Percentiles rank a stretch among this genome's conserved stretches.
Conservation (phyloP, 2,888 invertebrate genomes). For the Eudemis profundana region DNA sequence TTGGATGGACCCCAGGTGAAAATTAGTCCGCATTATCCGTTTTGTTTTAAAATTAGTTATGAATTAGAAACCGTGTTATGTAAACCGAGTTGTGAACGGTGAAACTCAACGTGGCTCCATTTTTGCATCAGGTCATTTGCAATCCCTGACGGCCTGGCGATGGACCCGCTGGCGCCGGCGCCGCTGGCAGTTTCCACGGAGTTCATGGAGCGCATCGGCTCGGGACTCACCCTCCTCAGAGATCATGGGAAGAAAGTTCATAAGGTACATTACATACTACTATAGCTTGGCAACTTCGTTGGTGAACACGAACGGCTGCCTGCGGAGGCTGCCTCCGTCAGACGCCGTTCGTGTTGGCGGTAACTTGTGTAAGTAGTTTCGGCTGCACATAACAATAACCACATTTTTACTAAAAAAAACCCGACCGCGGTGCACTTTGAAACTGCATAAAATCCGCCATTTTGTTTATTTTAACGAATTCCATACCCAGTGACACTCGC, state of each 20-base stretch:
- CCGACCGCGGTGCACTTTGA: no score
- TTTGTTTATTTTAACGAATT: no score
- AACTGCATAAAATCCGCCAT: no score
- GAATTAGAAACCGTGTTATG: slow-evolving; percentile 25
- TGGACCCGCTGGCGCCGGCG: slow-evolving; percentile 79
- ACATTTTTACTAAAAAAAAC: no score
- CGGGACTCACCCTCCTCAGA: slow-evolving; percentile 73
- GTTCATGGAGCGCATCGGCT: slow-evolving; percentile 80
- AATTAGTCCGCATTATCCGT: not conserved
- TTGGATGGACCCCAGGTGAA: slow-evolving; percentile 13
- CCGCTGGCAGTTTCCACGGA: slow-evolving; percentile 78
- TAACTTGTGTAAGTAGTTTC: no score
- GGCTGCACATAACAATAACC: no score
- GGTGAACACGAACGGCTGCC: no score
- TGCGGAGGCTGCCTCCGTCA: no score
- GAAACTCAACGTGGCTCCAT: slow-evolving; percentile 25
- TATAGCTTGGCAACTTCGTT: no score
- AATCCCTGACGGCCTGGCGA: slow-evolving; percentile 78
- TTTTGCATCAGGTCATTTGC: slow-evolving; percentile 71
- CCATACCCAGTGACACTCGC: no score
- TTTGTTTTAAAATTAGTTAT: not conserved
- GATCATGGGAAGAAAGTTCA: slow-evolving; percentile 81
- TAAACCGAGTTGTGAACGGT: slow-evolving; percentile 21
- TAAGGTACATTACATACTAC: slow-evolving; percentile 61
- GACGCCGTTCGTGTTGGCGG: no score